Evolutionary conservation across 2,797 vertebrate genomes (phyloP), one percentile per base, ranked within the genome.

Genomic region (Anguilla obscura): DNA sequence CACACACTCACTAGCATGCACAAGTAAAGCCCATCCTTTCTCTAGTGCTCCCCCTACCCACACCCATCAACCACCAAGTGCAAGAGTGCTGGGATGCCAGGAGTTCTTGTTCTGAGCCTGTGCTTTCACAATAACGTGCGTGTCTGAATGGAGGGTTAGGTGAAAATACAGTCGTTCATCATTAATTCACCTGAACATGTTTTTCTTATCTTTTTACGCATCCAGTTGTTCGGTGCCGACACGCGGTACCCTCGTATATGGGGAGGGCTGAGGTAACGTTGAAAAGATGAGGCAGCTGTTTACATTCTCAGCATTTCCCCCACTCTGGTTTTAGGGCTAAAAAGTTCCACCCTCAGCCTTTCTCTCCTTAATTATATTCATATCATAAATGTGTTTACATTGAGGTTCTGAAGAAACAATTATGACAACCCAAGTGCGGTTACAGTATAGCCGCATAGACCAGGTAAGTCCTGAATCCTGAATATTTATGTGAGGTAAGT

Each of bases 401-500:
- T 45, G n/a, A 80, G 33, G 76, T 40, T 40, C 36, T 24, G 76
- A 80, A 80, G 40, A 45, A 40, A 18, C 36, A 80, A 21, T 76
- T 16, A 76, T 21, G 33, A 80, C 36, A 40, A 45, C 3, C 36
- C 1, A 8, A 82, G 79, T n/a, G 21, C 16, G 16, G 36, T 80
- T 80, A 45, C 3, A 24, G 6, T n/a, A 24, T 14, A 82, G 7
- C 33, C 2, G 3, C 33, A n/a, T 21, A 48, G 18, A 50, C 40
- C 79, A 24, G 79, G 45, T 50, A 82, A 82, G 45, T 80, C 45
- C 79, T n/a, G 50, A 82, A 82, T 50, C 76, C 76, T 24, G 36
- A 80, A 80, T 80, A 80, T 80, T 80, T 80, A 80, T 80, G 40
- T 14, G 76, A 80, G 33, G 76, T 24, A 45, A 80, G 76, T 6